Evolutionary conservation across 1,140 invertebrate species (phyloP), one percentile per base, ranked within the genome.

Genomic region (Drosophila pallidifrons): DNA sequence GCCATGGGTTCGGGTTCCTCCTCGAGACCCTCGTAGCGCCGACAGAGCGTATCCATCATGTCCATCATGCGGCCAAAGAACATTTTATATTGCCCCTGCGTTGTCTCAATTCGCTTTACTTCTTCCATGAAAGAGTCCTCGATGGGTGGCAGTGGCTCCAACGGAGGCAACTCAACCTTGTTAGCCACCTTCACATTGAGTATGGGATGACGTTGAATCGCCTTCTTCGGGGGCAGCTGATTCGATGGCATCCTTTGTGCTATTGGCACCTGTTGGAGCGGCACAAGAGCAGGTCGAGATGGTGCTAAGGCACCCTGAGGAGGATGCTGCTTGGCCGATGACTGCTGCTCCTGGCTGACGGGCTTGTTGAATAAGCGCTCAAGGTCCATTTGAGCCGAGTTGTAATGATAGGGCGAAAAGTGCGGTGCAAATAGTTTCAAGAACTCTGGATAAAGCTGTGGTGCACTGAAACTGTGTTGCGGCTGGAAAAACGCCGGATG

Each of bases 1-100:
- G 20, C 20, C 20, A 25, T 25, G 0, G 47, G 30, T 5, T 47
- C 60, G 1, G 79, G 52, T 1, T 77, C 61, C 7, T 11, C 6
- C 3, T 78, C 75, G 0, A 47, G 70, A 7, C 55, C 55, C 25
- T 64, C 70, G 49, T 85, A 88, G n/a, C 85, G 81, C n/a, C 71
- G 55, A 30, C 85, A 74, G 0, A 89, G 43, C 1, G 68, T 85
- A 20, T 77, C 51, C 32, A 88, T 38, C 67, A 88, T 79, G 2
- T 20, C n/a, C 0, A 47, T 69, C 1, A 88, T 46, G 0, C 81
- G 64, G 0, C 43, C 60, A 1, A 89, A 75, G 6, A 88, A 71
- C 5, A 66, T 30, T 1, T 30, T 65, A 15, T 79, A 88, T 7
- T 88, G 61, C 0, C 61, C 11, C 38, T 88, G 85, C 4, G 85